Conservation (phyloP, 2,888 invertebrate species). For the Coelogynopora nodosa region DNA sequence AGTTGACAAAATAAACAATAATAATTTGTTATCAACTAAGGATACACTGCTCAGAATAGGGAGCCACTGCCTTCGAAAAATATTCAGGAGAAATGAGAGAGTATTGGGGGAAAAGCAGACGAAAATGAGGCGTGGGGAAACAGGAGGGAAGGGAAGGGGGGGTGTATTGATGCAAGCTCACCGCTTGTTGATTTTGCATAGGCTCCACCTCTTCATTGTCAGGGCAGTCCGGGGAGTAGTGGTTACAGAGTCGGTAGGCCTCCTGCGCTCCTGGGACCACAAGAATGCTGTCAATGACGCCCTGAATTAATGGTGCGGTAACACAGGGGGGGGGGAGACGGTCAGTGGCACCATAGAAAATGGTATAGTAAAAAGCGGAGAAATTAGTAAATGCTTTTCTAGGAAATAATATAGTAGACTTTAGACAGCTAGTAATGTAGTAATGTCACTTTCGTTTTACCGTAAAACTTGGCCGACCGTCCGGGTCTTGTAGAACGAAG, state of each 20-base stretch:
- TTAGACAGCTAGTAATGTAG: background rate
- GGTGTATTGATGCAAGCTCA: background rate
- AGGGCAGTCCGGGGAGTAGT: constrained; percentile 36
- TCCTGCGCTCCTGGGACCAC: constrained; percentile 36
- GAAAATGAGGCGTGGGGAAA: background rate
- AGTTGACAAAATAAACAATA: too few species aligned
- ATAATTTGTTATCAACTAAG: too few species aligned
- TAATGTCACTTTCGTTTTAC: background rate
- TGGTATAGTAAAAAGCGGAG: too few species aligned
- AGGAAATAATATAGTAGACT: background rate
- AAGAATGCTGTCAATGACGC: constrained; percentile 32
- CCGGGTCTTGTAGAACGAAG: constrained; percentile 33
- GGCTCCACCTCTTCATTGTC: background rate
- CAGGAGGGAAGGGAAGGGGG: background rate
- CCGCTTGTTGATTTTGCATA: constrained; percentile 17
- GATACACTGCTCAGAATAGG: too few species aligned
- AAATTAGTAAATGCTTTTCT: background rate
- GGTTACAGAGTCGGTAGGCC: constrained; percentile 38
- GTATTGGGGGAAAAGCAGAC: background rate
- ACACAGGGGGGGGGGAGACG: constrained; percentile 18
- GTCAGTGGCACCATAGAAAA: constrained; percentile 12
- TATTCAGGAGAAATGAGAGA: background rate
- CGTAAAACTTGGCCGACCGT: constrained; percentile 34
- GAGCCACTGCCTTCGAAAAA: background rate
- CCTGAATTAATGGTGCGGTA: constrained; percentile 34